Conservation (phyloP, 2,113 vertebrate genomes). For the Caretta caretta region DNA sequence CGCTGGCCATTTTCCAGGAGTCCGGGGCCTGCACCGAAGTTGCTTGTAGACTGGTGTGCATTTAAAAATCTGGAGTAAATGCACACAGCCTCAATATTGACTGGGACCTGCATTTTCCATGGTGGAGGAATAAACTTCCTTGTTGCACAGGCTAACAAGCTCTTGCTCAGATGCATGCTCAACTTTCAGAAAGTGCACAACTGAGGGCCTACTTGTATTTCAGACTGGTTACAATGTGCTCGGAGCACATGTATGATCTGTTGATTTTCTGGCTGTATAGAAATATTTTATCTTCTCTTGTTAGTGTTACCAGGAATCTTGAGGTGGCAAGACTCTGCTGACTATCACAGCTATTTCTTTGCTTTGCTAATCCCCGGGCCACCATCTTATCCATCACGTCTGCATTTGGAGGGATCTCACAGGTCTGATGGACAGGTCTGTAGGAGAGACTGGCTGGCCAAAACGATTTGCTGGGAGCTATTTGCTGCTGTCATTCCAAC, state of each 20-base stretch:
- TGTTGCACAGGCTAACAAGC: background rate
- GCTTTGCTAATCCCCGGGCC: background rate
- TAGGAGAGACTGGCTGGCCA: background rate
- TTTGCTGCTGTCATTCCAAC: conserved; percentile 44
- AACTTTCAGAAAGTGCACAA: background rate
- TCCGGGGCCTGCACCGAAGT: background rate
- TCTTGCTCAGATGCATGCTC: background rate
- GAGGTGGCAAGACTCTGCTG: accelerated
- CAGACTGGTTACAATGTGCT: background rate
- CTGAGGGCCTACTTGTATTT: background rate
- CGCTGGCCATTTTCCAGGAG: background rate
- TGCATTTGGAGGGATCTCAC: background rate
- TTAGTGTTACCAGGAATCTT: background rate
- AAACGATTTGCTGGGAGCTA: background rate
- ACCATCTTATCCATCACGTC: background rate
- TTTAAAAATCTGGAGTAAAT: background rate
- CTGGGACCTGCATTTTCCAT: background rate
- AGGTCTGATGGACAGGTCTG: background rate
- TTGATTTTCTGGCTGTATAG: background rate
- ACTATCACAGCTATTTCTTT: background rate
- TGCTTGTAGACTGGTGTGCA: background rate
- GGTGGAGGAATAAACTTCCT: background rate
- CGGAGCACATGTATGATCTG: background rate
- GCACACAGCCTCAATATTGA: background rate
- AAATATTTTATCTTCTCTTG: background rate